Conservation (phyloP, 2,113 vertebrate species). For the Archilochus colubris region DNA sequence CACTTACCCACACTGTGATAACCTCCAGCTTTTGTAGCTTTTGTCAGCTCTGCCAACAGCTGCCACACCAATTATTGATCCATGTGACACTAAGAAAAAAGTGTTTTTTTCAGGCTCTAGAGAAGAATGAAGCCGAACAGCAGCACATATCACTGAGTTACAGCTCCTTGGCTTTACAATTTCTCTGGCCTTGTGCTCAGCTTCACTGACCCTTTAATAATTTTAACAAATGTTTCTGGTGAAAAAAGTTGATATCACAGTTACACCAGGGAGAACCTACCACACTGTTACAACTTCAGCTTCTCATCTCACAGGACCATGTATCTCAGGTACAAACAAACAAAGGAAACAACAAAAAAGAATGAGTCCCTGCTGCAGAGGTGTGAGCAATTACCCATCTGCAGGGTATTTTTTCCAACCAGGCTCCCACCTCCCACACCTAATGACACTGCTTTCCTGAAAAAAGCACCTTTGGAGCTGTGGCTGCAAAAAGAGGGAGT, state of each 20-base stretch:
- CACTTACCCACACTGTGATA: not conserved
- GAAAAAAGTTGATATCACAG: not conserved
- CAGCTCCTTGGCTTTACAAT: not conserved
- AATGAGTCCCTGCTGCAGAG: rapidly evolving
- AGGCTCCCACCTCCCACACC: not conserved
- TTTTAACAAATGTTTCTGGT: not conserved
- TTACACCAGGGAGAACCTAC: not conserved
- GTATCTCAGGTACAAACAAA: not conserved
- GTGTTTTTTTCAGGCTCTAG: not conserved
- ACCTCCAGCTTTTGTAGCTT: not conserved
- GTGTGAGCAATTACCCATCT: not conserved
- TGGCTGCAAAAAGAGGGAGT: not conserved
- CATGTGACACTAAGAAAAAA: not conserved
- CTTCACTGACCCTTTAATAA: not conserved
- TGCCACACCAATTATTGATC: not conserved
- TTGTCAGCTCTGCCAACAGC: not conserved
- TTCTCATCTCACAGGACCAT: not conserved
- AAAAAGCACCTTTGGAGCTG: not conserved
- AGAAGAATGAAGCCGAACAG: not conserved
- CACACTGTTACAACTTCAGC: not conserved
- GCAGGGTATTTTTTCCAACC: not conserved
- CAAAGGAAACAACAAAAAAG: rapidly evolving
- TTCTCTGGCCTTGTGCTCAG: not conserved
- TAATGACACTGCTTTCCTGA: not conserved
- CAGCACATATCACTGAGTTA: rapidly evolving